phyloP scores from a whole-genome alignment of 64 coral and sea anemone species.

The Acropora yongei region DNA sequence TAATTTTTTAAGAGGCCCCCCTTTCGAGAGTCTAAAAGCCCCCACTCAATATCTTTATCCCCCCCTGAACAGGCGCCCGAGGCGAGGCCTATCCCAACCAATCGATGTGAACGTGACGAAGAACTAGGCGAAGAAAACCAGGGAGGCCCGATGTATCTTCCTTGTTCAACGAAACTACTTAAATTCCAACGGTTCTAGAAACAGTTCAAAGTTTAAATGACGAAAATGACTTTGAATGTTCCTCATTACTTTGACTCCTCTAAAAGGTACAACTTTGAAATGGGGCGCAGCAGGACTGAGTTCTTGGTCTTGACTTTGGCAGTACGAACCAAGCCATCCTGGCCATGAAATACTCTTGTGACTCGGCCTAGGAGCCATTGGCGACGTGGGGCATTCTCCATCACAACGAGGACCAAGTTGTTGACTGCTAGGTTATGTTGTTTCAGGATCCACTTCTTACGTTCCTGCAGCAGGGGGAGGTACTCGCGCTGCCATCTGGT shows the following conservation, averaged over 20 bases:
- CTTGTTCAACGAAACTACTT: conserved; percentile 4
- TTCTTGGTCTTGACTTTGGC: conserved; percentile 52
- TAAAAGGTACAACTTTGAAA: conserved; percentile 55
- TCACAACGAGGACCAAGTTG: conserved; percentile 36
- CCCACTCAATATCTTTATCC: no score
- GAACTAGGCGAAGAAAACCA: no score
- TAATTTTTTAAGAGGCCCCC: no score
- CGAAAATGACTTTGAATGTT: neutral
- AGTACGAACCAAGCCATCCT: conserved; percentile 36
- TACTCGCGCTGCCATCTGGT: conserved; percentile 49
- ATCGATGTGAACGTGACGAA: no score
- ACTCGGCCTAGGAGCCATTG: conserved; percentile 49
- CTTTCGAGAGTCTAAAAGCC: no score
- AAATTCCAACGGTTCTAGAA: neutral
- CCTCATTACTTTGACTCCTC: conserved; percentile 31
- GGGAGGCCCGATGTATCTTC: no score
- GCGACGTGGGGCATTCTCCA: neutral
- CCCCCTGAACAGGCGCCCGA: no score
- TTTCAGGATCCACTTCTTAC: conserved; percentile 42
- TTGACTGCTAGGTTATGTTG: conserved; percentile 17
- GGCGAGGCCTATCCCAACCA: no score
- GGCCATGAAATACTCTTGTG: conserved; percentile 27
- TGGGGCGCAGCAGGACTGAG: conserved; percentile 13
- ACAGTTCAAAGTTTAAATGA: conserved; percentile 9
- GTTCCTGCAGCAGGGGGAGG: conserved; percentile 42